Percentiles rank a stretch among this genome's conserved stretches.
phyloP scores from a whole-genome alignment of 1,140 invertebrate genomes.

The Drosophila melanica region DNA sequence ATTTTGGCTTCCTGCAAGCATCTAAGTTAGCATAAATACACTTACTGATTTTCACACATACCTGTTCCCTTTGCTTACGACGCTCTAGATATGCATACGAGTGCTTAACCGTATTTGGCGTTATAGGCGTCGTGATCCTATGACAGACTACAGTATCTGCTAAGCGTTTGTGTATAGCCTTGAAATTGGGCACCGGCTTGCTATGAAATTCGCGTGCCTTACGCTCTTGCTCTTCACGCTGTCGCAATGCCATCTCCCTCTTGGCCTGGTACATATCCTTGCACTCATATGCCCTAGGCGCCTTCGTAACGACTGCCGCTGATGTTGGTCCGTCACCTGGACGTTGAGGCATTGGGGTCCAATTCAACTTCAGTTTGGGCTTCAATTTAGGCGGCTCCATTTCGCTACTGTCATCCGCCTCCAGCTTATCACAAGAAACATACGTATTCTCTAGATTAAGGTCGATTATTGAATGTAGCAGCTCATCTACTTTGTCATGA shows the following conservation, averaged over 20 bases:
- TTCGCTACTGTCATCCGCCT: neutral
- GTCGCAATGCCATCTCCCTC: constrained; percentile 42
- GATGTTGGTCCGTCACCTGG: neutral
- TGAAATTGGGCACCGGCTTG: constrained; percentile 74
- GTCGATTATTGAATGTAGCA: neutral
- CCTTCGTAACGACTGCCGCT: neutral
- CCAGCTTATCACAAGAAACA: neutral
- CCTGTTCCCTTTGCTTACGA: constrained; percentile 24
- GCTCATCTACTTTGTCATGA: neutral
- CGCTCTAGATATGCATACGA: constrained; percentile 29
- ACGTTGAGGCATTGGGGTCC: constrained; percentile 19
- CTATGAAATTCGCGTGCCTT: constrained; percentile 74
- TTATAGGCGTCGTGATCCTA: constrained; percentile 61
- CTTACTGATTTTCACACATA: constrained; percentile 2
- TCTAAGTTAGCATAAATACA: neutral
- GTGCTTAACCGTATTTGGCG: constrained; percentile 63
- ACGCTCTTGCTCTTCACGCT: constrained; percentile 61
- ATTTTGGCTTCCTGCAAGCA: constrained; percentile 18
- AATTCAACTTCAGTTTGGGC: constrained; percentile 36
- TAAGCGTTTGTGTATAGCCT: constrained; percentile 52
- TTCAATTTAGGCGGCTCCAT: neutral
- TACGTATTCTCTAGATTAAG: neutral
- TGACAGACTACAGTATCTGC: constrained; percentile 42
- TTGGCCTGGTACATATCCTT: constrained; percentile 59
- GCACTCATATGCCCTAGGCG: constrained; percentile 54